phyloP scores from a whole-genome alignment of 2,888 invertebrate species.

The Anarsia innoxiella region DNA sequence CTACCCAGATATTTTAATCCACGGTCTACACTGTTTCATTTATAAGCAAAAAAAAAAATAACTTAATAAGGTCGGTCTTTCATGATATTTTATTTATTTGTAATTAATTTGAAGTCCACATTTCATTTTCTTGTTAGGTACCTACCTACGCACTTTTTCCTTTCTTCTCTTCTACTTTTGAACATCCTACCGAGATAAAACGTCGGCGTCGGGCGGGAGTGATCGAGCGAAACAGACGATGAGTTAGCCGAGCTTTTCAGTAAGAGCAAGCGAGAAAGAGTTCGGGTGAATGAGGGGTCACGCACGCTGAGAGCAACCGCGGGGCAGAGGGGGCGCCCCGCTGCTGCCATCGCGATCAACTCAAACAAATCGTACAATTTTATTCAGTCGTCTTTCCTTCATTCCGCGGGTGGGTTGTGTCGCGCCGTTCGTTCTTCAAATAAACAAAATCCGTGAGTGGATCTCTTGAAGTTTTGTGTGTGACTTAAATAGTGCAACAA shows the following conservation, averaged over 20 bases:
- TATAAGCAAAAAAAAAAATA: no score
- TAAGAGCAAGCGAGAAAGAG: conserved; percentile 41
- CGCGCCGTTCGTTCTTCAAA: conserved; percentile 28
- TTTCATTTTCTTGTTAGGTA: not conserved
- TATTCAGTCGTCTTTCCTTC: conserved; percentile 54
- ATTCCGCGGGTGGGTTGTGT: conserved; percentile 27
- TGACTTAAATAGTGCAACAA: conserved; percentile 48
- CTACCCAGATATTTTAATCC: no score
- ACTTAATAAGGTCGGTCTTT: no score
- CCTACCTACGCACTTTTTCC: conserved; percentile 3
- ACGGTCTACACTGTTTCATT: no score
- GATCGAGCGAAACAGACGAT: conserved; percentile 25
- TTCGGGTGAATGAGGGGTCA: conserved; percentile 63
- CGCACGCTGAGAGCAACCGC: conserved; percentile 29
- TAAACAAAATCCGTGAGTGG: conserved; percentile 55
- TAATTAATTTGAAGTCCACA: no score
- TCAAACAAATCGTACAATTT: conserved; percentile 34
- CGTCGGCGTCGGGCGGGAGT: conserved; percentile 24
- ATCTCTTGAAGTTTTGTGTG: conserved; percentile 55
- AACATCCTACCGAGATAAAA: conserved; percentile 43
- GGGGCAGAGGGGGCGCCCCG: conserved; percentile 28
- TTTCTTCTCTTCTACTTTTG: conserved; percentile 13
- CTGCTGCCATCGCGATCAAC: conserved; percentile 60
- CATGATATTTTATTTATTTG: no score
- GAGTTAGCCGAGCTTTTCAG: not conserved